Percentiles rank a stretch among this genome's conserved stretches.
These are phyloP conservation scores for Anniella stebbinsi DNA, from an alignment of 2,797 vertebrate genomes.

Conservation along the genomic window DNA sequence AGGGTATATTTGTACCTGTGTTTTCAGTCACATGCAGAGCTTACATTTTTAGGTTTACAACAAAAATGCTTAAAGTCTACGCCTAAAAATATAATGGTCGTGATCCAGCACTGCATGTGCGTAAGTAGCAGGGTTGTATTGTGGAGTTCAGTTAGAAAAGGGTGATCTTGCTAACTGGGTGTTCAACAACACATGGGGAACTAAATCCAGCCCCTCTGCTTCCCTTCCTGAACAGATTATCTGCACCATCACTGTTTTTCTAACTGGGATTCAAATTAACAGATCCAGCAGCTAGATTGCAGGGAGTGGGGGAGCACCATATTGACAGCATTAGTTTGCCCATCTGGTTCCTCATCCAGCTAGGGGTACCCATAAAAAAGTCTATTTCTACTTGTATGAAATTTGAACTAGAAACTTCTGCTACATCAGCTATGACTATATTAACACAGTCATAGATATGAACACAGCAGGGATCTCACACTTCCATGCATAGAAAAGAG, in stretches of 20 bases:
- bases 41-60: neutral
- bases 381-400: neutral
- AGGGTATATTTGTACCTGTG: neutral
- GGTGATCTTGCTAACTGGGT: neutral
- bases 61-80: neutral
- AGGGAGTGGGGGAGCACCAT: too few relatives aligned
- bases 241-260: neutral
- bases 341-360: neutral
- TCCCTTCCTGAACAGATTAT: neutral
- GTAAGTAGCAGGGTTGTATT: neutral
- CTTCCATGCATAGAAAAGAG: neutral
- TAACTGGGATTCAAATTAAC: too few relatives aligned
- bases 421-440: neutral
- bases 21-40: neutral
- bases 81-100: neutral
- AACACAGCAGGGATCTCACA: slow-evolving; percentile 18
- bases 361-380: neutral
- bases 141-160: neutral
- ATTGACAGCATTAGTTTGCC: neutral
- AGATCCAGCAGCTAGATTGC: neutral
- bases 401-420: neutral
- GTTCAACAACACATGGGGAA: neutral
- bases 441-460: neutral
- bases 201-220: neutral
- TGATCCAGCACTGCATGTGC: neutral